A percentile compares a stretch with the other conserved stretches of the same genome.
These are phyloP conservation scores for Eristalis arbustorum DNA, from an alignment of 2,888 invertebrate genomes.

Conservation along the genomic window DNA sequence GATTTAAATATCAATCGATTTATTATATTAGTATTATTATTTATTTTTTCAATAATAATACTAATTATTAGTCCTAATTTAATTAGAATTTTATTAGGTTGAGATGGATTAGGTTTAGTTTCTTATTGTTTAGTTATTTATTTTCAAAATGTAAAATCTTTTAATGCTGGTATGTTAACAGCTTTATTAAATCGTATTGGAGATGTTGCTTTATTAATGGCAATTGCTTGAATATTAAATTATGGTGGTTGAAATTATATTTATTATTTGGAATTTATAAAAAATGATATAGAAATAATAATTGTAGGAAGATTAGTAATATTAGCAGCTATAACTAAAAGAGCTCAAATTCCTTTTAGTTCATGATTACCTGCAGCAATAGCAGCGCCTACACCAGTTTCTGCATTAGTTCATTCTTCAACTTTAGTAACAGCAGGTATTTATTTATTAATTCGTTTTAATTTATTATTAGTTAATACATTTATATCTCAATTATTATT, in stretches of 20 bases:
- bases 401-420: slow-evolving; percentile 89
- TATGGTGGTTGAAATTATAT: slow-evolving; percentile 82
- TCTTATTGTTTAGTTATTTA: slow-evolving; percentile 85
- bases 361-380: slow-evolving; percentile 88
- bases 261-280: slow-evolving; percentile 82
- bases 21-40: slow-evolving; percentile 84
- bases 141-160: slow-evolving; percentile 84
- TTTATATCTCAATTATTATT: slow-evolving; percentile 81
- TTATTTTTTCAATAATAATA: slow-evolving; percentile 85
- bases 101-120: slow-evolving; percentile 87
- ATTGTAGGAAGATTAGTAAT: slow-evolving; percentile 81
- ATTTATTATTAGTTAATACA: slow-evolving; percentile 80
- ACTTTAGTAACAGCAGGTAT: slow-evolving; percentile 89
- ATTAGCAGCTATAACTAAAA: slow-evolving; percentile 86
- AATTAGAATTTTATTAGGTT: slow-evolving; percentile 86
- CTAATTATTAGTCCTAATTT: slow-evolving; percentile 86
- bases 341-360: slow-evolving; percentile 91
- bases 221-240: slow-evolving; percentile 83
- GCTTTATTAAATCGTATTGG: slow-evolving; percentile 88
- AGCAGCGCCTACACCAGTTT: slow-evolving; percentile 88
- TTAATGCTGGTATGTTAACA: slow-evolving; percentile 87
- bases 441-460: slow-evolving; percentile 88
- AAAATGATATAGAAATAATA: slow-evolving; percentile 79
- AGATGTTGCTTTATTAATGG: slow-evolving; percentile 85
- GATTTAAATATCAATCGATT: slow-evolving; percentile 84